Base-by-base conservation (phyloP, 2,113 vertebrate genomes). In the Leptodactylus fuscus region DNA sequence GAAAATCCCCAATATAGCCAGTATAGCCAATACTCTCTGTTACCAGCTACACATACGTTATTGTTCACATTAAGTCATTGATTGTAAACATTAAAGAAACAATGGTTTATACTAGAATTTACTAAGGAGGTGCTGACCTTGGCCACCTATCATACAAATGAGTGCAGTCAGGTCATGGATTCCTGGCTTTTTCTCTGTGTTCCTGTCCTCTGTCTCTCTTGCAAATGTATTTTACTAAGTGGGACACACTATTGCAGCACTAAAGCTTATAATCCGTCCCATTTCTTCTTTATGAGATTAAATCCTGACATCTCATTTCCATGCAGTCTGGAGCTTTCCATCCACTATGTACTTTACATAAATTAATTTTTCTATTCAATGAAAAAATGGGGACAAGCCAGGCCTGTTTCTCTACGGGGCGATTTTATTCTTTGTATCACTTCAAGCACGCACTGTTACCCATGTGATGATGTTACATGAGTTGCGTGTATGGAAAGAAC, bases 231-330 rank as follows among this genome's bases (percentile, higher is more conserved):
- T 80, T 86, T 55, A 55, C 49, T 58, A 86, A 86, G 76, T 86
- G 84, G 77, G 77, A 73, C 84, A 81, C 27, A 51, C 36, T 79
- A 81, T 81, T 86, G 76, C 77, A 48, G 36, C 51, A 44, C 65
- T 55, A 80, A 86, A 73, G 65, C 67, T 55, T 71, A 86, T 86
- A 86, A 86, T 86, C 84, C 77, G 48, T 34, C 84, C 84, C 65
- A 55, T 86, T 81, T 86, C 58, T 76, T 85, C 74, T 86, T 73
- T 44, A 81, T 51, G 51, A 86, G 84, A 86, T 81, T 86, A 86
- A 86, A 86, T 81, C 49, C 84, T 81, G 77, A 81, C 77, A 86
- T 73, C 77, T 86, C 84, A 81, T 86, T 81, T 86, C 49, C 77
- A 86, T 86, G 84, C 49, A 77, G 84, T 60, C 67, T 71, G 62